These are phyloP conservation scores for Ahaetulla prasina DNA, from an alignment of 2,113 vertebrate genomes.

Conservation along the genomic window DNA sequence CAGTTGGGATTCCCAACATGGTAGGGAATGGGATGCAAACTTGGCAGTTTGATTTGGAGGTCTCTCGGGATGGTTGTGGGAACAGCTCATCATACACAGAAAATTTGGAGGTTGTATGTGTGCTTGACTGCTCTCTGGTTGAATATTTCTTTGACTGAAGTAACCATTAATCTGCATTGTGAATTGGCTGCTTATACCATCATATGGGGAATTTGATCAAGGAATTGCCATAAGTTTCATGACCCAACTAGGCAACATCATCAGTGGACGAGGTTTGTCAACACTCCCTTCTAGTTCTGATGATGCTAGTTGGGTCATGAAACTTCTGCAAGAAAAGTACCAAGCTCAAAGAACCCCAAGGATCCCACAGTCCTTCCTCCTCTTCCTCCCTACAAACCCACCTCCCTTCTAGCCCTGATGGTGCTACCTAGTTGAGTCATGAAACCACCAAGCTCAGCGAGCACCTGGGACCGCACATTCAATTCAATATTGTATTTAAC, in stretches of 20 bases:
- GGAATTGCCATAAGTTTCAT: background rate
- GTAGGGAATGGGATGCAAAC: background rate
- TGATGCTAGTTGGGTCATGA: background rate
- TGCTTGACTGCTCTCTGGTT: no score
- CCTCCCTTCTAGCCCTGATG: no score
- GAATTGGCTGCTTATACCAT: background rate
- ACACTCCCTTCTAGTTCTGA: background rate
- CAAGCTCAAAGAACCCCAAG: background rate
- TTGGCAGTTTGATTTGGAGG: background rate
- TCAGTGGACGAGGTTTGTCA: background rate
- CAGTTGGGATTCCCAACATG: background rate
- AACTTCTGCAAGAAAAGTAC: background rate
- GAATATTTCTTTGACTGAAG: background rate
- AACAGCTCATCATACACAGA: background rate
- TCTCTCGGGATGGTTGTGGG: background rate
- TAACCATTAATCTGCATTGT: background rate
- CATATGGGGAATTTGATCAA: background rate
- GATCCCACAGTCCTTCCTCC: background rate
- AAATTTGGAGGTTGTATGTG: background rate
- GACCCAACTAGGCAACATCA: background rate
- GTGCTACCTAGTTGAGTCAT: no score
- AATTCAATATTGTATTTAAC: background rate
- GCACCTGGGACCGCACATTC: background rate
- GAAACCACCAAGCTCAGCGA: background rate
- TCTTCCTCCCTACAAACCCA: no score